phyloP scores from a whole-genome alignment of 1,140 invertebrate species.

The Tetragonula clypearis region DNA sequence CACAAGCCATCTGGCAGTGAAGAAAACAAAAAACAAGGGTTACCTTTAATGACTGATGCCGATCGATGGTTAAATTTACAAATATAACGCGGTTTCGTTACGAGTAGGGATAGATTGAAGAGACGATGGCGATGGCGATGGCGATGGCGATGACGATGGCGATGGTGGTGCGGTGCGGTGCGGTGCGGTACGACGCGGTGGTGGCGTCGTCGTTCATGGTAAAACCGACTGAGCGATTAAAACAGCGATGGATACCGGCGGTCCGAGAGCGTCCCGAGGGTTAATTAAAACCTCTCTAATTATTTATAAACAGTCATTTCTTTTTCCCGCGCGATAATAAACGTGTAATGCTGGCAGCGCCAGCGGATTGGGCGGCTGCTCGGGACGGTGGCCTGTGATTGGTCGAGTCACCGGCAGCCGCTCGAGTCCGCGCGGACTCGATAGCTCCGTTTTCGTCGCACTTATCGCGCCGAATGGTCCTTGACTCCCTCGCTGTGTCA shows the following conservation, averaged over 20 bases:
- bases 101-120: constrained; percentile 36
- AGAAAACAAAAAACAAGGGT: constrained; percentile 30
- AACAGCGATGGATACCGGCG: constrained; percentile 61
- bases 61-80: constrained; percentile 64
- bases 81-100: constrained; percentile 62
- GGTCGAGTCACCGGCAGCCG: constrained; percentile 42
- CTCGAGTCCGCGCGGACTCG: constrained; percentile 78
- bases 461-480: constrained; percentile 55
- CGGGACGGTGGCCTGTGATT: constrained; percentile 43
- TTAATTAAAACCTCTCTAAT: constrained; percentile 82
- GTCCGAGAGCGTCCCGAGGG: constrained; percentile 74
- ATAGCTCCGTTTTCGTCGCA: constrained; percentile 57
- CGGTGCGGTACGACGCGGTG: neutral
- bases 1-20: constrained; percentile 12
- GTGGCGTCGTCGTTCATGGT: constrained; percentile 40
- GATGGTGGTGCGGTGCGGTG: neutral
- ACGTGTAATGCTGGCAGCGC: constrained; percentile 68
- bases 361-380: constrained; percentile 57
- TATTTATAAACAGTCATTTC: constrained; percentile 82
- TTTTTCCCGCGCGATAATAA: constrained; percentile 74
- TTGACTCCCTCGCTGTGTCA: constrained; percentile 50
- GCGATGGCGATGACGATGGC: constrained; percentile 8
- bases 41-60: constrained; percentile 52
- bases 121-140: constrained; percentile 9
- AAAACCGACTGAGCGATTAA: constrained; percentile 65